Evolutionary conservation across 2,888 invertebrate species (phyloP), one percentile per base, ranked within the genome.

Genomic region (Sarcophaga subvicina): DNA sequence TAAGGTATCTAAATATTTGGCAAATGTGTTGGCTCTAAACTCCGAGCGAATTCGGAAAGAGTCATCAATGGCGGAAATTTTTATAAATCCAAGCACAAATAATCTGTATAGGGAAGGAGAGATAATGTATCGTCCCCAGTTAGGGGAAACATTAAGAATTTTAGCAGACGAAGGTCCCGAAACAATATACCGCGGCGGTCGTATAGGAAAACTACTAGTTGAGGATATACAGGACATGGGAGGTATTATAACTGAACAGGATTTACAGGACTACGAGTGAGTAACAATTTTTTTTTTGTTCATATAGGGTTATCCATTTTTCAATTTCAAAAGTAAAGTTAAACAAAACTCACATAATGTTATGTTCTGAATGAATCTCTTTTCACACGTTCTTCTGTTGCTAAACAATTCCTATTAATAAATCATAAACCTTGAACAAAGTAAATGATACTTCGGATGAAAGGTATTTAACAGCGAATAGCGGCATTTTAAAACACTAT

Each of bases 101-200:
- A 96, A 0, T 94, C 95, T 95, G 37, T 91, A 90, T 63, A 83
- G 88, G 25, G 94, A 94, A 91, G 96, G 96, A 73, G 96, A 97
- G 77, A 91, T 93, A 5, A 95, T 98, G 90, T 95, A 93, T 87
- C 94, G 96, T 77, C 95, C 95, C 0, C 94, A 94, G 45, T 91
- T 98, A 83, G 97, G 96, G 0, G 92, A 94, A 12, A 98, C 98
- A 0, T 93, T 98, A 82, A 94, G 95, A 87, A 92, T 94, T 27
- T 96, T 98, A 76, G 95, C 96, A 2, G 92, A 94, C 79, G 95
- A 96, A 91, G 97, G 97, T 60, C 95, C 95, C 49, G 94, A 95
- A 88, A 95, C 95, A 89, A 95, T 98, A 79, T 98, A 98, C 94
- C 95, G 96, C 90, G 98, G 98, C 0, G 98, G 98, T 0, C 94